phyloP scores from a whole-genome alignment of 2,888 invertebrate genomes.

The Lithophane socia region DNA sequence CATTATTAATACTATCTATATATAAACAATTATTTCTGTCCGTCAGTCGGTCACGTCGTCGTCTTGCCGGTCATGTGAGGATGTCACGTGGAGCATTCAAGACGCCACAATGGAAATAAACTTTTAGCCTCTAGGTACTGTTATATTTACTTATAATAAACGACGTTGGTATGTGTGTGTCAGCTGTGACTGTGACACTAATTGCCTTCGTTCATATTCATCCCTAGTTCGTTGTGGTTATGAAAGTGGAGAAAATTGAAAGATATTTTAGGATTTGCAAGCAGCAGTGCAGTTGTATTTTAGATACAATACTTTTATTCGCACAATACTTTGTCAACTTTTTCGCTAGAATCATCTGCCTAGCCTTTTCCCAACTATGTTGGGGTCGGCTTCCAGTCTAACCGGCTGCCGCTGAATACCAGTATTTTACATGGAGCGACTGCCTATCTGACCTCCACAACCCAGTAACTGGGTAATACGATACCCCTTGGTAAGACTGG shows the following conservation, averaged over 20 bases:
- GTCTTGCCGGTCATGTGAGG: slow-evolving; percentile 60
- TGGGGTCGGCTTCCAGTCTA: no score
- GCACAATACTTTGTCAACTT: no score
- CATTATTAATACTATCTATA: slow-evolving; percentile 46
- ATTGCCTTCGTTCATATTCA: neutral
- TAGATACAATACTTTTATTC: no score
- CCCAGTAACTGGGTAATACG: no score
- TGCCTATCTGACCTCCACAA: no score
- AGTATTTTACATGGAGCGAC: no score
- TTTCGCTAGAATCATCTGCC: no score
- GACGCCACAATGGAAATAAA: slow-evolving; percentile 63
- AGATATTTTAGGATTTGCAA: neutral
- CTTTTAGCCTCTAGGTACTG: slow-evolving; percentile 21
- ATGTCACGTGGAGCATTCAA: slow-evolving; percentile 55
- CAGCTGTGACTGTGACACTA: neutral
- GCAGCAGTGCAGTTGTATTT: neutral
- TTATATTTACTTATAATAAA: slow-evolving; percentile 32
- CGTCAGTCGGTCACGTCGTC: slow-evolving; percentile 53
- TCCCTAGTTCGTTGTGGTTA: neutral
- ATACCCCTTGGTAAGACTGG: no score
- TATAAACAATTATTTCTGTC: slow-evolving; percentile 61
- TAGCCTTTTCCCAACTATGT: no score
- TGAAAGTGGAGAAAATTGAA: neutral
- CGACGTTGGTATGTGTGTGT: slow-evolving; percentile 2
- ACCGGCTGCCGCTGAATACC: no score